Evolutionary conservation across 1,140 invertebrate genomes (phyloP), one percentile per base, ranked within the genome.

Genomic region (Drosophila malerkotliana): DNA sequence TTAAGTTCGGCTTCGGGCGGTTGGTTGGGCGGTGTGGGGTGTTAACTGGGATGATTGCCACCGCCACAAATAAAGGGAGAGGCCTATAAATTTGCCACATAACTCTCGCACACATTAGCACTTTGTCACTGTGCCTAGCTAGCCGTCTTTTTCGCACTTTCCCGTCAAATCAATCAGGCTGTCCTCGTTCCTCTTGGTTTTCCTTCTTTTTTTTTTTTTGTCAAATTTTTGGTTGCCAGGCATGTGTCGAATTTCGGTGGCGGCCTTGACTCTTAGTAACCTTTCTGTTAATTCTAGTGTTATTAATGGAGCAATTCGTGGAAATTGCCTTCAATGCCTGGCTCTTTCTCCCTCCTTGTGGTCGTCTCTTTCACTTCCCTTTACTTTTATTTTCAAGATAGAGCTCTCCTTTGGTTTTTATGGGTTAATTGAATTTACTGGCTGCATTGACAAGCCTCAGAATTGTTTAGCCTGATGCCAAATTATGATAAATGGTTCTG

Each of bases 181-280:
- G 18, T 57, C 41, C 41, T 53, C 39, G 39, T 18, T 75, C 45
- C 44, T 21, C 63, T 24, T 24, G 26, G 14, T 41, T 77, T 62
- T 57, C 34, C 45, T 54, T 62, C 48, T 32, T 53, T 41, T 41
- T 6, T 41, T 41, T 6, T 37, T 6, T 32, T 21, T n/a, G 15
- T 18, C 15, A 18, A 18, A 18, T 18, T 21, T 53, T 58, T 48
- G 30, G 15, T 10, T 21, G 45, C 45, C 10, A 58, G 73, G 66
- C 67, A 66, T 85, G 81, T 85, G 80, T 77, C 76, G 76, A 79
- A 67, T 83, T 84, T 83, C 64, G 55, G 53, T 39, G 44, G 48
- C 73, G 83, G 79, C 83, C 83, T 88, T 88, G 83, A 88, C 83
- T 88, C 87, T 88, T 69, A 88, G 83, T 88, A 88, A 88, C 83